These are phyloP conservation scores for Spinibarbus caldwelli DNA, from an alignment of 2,797 vertebrate species.

Conservation along the genomic window DNA sequence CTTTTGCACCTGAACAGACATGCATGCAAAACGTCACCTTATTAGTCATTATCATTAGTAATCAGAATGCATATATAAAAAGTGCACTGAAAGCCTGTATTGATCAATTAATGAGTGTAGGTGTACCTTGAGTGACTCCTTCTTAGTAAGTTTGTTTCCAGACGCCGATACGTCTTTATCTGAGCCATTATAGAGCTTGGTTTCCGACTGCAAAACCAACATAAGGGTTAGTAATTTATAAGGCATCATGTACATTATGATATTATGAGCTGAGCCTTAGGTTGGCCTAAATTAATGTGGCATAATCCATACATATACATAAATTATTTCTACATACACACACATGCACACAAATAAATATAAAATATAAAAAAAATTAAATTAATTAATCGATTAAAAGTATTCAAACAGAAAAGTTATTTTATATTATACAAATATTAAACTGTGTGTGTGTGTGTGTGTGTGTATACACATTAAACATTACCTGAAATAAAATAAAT, in stretches of 20 bases:
- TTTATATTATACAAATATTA: not conserved
- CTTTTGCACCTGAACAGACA: constrained; percentile 90
- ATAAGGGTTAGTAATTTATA: not conserved
- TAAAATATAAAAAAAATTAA: not conserved
- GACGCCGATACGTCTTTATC: constrained; percentile 91
- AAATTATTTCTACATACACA: not conserved
- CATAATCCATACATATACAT: not conserved
- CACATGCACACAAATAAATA: not conserved
- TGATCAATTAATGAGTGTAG: not conserved
- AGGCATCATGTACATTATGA: not conserved
- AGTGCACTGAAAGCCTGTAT: too few species aligned
- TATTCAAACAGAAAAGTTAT: not conserved
- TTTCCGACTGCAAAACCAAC: constrained; percentile 86
- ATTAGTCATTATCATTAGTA: not conserved
- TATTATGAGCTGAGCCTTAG: not conserved
- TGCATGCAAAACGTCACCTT: constrained; percentile 5
- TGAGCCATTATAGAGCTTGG: constrained; percentile 97
- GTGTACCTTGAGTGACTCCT: constrained; percentile 96
- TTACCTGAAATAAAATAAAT: not conserved
- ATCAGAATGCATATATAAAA: not conserved
- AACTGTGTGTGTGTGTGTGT: not conserved
- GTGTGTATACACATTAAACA: too few species aligned
- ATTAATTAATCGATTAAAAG: not conserved
- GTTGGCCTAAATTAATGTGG: not conserved
- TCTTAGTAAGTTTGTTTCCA: constrained; percentile 96